Base-by-base conservation (phyloP, 92 coral and sea anemone species). In the Desmophyllum pertusum region DNA sequence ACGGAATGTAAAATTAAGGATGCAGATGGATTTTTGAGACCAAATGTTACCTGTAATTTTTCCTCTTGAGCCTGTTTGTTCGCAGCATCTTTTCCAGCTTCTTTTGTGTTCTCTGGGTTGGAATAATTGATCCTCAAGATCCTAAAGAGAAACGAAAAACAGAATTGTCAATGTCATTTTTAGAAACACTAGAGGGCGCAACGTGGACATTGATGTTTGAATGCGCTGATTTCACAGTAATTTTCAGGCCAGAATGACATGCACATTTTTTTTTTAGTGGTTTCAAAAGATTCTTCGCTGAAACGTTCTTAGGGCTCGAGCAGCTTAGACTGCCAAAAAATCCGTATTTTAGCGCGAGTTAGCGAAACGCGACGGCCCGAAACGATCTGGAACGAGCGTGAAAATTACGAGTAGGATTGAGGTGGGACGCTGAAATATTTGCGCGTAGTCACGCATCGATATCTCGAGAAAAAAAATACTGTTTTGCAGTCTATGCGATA, bases 111-210 rank as follows among this genome's bases (percentile, higher is more conserved):
- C 98, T 81, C 75, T 94, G 98, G 50, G 83, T 51, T 94, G 87
- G 75, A 94, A 79, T 19, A 94, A 70, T 65, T 94, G 89, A 37
- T 94, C 98, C 83, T 94, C 98, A 23, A 94, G 85, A 42, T 94
- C 98, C 98, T 94, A 70, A 3, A 55, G 21, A 31, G 10, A 67
- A 17, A 11, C 17, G 2, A 4, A n/a, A 80, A 48, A 63, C 25
- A 25, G 14, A 77, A 33, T 53, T 35, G 18, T 50, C 55, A n/a
- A n/a, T n/a, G n/a, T n/a, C n/a, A n/a, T n/a, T n/a, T n/a, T n/a
- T n/a, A n/a, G n/a, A n/a, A n/a, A n/a, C n/a, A n/a, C n/a, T n/a
- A n/a, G n/a, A n/a, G n/a, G n/a, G n/a, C n/a, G n/a, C n/a, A n/a
- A n/a, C n/a, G n/a, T n/a, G n/a, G n/a, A n/a, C n/a, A n/a, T n/a